A percentile compares a stretch with the other conserved stretches of the same genome.
phyloP scores from a whole-genome alignment of 2,888 invertebrate genomes.

The Diplolepis rosae region DNA sequence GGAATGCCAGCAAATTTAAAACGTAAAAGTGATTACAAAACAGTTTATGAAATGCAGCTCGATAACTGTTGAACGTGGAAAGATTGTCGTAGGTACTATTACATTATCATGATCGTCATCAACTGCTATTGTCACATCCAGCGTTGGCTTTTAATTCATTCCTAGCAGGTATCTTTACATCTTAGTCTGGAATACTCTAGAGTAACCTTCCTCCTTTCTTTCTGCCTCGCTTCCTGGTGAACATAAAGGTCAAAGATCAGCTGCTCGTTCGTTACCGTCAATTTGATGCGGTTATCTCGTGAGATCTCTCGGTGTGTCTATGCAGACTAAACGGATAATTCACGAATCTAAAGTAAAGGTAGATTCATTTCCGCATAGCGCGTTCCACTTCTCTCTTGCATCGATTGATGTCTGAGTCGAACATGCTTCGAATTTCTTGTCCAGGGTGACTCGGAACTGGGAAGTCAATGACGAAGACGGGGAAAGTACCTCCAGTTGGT shows the following conservation, averaged over 20 bases:
- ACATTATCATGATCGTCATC: slow-evolving; percentile 22
- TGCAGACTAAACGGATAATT: slow-evolving; percentile 35
- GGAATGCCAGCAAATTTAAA: too few relatives aligned
- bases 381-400: slow-evolving; percentile 27
- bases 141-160: not conserved
- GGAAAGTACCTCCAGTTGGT: slow-evolving; percentile 48
- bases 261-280: slow-evolving; percentile 49
- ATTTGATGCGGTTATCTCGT: slow-evolving; percentile 48
- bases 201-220: slow-evolving; percentile 46
- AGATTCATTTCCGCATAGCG: slow-evolving; percentile 34
- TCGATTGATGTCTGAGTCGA: slow-evolving; percentile 22
- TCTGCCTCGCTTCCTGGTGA: slow-evolving; percentile 49
- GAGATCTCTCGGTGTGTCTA: slow-evolving; percentile 40
- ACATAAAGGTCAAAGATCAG: slow-evolving; percentile 46
- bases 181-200: slow-evolving; percentile 39
- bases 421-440: slow-evolving; percentile 39
- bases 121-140: not conserved
- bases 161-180: slow-evolving; percentile 42
- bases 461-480: slow-evolving; percentile 47
- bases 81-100: slow-evolving; percentile 14
- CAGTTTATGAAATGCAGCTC: slow-evolving; percentile 15
- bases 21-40: slow-evolving; percentile 10
- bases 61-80: slow-evolving; percentile 7
- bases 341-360: slow-evolving; percentile 31
- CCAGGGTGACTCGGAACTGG: slow-evolving; percentile 43